These are phyloP conservation scores for Graptemys geographica DNA, from an alignment of 2,797 vertebrate genomes.

Conservation along the genomic window DNA sequence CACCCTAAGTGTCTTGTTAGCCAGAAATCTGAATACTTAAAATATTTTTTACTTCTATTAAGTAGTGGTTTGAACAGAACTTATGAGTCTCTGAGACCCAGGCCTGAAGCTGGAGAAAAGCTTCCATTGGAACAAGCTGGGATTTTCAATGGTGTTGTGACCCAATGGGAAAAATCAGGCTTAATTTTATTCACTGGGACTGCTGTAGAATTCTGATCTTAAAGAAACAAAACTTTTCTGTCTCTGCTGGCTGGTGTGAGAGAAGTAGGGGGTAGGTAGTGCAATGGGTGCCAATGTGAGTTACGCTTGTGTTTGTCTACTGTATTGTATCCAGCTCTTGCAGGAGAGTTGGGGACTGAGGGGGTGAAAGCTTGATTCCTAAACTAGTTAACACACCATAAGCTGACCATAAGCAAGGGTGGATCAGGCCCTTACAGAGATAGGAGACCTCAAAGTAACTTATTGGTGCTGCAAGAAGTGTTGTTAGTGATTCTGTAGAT, in stretches of 20 bases:
- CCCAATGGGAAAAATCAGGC: constrained; percentile 51
- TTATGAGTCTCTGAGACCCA: neutral
- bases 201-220: constrained; percentile 28
- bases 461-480: neutral
- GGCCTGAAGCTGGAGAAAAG: neutral
- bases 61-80: constrained; percentile 6
- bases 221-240: constrained; percentile 49
- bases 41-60: constrained; percentile 43
- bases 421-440: neutral
- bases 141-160: constrained; percentile 43
- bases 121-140: constrained; percentile 54
- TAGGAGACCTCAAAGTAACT: neutral
- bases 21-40: constrained; percentile 11
- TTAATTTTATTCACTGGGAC: constrained; percentile 22
- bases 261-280: constrained; percentile 2
- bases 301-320: constrained; percentile 25
- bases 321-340: constrained; percentile 49
- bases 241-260: constrained; percentile 35
- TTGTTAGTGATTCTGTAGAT: neutral
- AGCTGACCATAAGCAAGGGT: constrained; percentile 1
- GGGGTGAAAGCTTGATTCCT: constrained; percentile 14
- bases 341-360: constrained; percentile 4
- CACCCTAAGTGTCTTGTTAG: neutral
- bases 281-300: constrained; percentile 13
- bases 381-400: constrained; percentile 10